These are phyloP conservation scores for Heloderma charlesbogerti DNA, from an alignment of 2,113 vertebrate species.

Conservation along the genomic window DNA sequence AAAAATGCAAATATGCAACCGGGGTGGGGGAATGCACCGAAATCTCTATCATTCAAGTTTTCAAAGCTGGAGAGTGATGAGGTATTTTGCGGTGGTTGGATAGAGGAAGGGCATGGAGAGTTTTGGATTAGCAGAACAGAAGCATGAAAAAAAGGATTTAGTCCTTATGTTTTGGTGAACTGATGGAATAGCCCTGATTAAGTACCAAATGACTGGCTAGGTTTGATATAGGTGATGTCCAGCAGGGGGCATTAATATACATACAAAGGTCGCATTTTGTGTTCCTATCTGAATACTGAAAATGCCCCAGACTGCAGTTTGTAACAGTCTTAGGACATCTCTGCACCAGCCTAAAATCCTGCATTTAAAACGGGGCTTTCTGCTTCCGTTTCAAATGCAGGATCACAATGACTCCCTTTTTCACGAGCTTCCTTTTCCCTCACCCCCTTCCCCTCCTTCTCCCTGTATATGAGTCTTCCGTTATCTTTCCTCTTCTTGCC, in stretches of 20 bases:
- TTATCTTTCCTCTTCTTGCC: no score
- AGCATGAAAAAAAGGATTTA: no score
- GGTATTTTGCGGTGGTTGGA: background rate
- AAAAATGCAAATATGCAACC: background rate
- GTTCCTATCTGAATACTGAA: background rate
- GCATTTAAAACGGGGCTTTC: no score
- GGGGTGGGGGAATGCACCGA: background rate
- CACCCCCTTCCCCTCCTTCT: no score
- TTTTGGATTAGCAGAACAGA: no score
- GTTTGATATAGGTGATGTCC: background rate
- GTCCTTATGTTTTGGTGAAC: no score
- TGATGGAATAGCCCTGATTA: background rate
- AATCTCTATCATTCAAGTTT: background rate
- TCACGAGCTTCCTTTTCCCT: no score
- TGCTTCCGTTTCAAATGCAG: no score
- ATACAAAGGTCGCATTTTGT: background rate
- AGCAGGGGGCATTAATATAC: background rate
- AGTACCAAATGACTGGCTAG: background rate
- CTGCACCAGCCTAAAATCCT: no score
- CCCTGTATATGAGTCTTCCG: no score
- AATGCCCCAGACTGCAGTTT: background rate
- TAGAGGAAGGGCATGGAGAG: background rate
- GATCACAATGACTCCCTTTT: no score
- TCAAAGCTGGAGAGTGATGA: background rate
- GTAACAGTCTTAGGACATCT: no score